Conservation (phyloP, 2,888 invertebrate species). For the Sphinx pinastri region DNA sequence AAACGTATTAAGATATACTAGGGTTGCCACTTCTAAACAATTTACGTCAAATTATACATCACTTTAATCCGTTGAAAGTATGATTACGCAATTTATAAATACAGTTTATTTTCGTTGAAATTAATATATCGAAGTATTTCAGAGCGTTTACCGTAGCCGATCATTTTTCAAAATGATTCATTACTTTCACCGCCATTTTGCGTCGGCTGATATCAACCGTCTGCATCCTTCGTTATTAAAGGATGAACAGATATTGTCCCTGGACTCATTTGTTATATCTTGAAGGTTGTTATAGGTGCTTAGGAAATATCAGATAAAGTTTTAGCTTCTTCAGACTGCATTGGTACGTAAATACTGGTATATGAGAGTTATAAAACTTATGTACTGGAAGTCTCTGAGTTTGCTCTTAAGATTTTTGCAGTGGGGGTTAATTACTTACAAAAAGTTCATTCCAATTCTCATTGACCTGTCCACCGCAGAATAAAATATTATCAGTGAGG, state of each 20-base stretch:
- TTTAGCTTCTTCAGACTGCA: background rate
- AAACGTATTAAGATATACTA: too few relatives aligned
- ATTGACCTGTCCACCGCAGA: too few relatives aligned
- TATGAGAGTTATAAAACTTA: too few relatives aligned
- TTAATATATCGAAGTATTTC: background rate
- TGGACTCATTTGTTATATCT: background rate
- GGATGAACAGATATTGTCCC: background rate
- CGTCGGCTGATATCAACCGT: background rate
- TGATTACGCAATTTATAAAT: background rate
- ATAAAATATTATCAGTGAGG: too few relatives aligned
- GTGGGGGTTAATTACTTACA: too few relatives aligned
- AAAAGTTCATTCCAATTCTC: too few relatives aligned
- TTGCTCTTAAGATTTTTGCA: too few relatives aligned
- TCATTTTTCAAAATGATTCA: constrained; percentile 28
- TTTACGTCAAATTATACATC: background rate
- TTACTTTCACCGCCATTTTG: constrained; percentile 1
- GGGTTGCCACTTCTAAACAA: too few relatives aligned
- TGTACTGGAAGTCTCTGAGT: too few relatives aligned
- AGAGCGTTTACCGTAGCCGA: constrained; percentile 2
- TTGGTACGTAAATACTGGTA: too few relatives aligned
- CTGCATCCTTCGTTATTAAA: constrained; percentile 3
- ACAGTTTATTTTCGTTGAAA: constrained; percentile 10
- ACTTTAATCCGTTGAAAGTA: background rate
- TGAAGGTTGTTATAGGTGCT: background rate
- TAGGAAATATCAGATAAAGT: background rate